Base-by-base conservation (phyloP, 2,888 invertebrate species). In the Lepetodrilus schrolli region DNA sequence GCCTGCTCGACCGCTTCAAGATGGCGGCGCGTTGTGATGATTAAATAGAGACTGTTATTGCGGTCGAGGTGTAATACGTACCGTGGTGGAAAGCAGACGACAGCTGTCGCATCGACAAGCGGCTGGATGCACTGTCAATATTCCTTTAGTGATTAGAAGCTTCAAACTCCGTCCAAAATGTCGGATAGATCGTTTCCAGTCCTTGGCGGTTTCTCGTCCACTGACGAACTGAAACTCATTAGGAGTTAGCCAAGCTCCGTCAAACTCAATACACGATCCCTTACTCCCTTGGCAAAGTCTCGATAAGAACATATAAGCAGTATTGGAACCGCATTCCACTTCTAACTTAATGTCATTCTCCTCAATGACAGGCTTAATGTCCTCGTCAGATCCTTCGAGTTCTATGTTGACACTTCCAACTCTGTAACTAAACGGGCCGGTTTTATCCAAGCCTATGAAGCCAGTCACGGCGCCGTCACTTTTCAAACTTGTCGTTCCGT, bases 221-320 rank as follows among this genome's bases (percentile, higher is more conserved):
- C 91, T 91, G 47, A 91, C 87, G 71, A 87, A 87, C 82, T 92
- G 92, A 79, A 92, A 92, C 83, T 92, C 91, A 83, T 92, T 92
- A 2, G 92, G 92, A 1, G 92, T 92, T 50, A 91, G 84, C 91
- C 91, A 91, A 43, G 86, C 82, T 30, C 88, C 88, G 73, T 90
- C 86, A 79, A 88, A 91, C 13, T 87, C 80, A 72, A 92, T 90
- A 80, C 91, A 92, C n/a, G 90, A 88, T n/a, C 91, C 91, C 81
- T 91, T 91, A 73, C 91, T 91, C 13, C 91, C 91, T 79, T 91
- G 90, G 80, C 90, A 90, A 65, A 91, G 83, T 70, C 85, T 84
- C 17, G 88, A 86, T 76, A 91, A 78, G 81, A 90, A 91, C 82
- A 91, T 83, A 70, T 81, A 77, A 26, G 85, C 90, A 65, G 83